Evolutionary conservation across 2,797 vertebrate genomes (phyloP), one percentile per base, ranked within the genome.

Genomic region (Acanthis flammea): DNA sequence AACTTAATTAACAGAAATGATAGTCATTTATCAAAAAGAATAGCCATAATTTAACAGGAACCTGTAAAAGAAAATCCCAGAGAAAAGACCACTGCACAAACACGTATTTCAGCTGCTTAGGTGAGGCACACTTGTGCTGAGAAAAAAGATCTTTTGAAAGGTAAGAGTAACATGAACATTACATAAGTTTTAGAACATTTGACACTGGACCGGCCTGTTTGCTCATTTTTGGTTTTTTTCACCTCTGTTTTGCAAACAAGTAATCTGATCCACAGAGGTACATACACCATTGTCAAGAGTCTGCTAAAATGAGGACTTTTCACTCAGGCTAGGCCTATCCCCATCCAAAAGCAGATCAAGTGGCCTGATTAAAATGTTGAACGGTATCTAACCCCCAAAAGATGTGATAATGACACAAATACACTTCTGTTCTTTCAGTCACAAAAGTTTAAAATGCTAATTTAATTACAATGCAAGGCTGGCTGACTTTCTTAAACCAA

Each of bases 391-490:
- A 93, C 33, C 47, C 70, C 21, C 3, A 51, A 80, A 91, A 88
- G 83, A 90, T 53, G 75, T 58, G 82, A 94, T 90, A 96, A 94
- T 87, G 82, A 62, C 55, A 96, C 88, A 97, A 97, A 96, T 82
- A 88, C 1, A 0, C 71, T 85, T 57, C 79, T 95, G 87, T 95
- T 88, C 88, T 30, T 90, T 30, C 85, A 76, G 77, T 55, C 70
- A 73, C 58, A 73, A 37, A 94, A 83, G 58, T 93, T 95, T 86
- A 57, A 93, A 97, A 94, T 50, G 54, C 48, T 90, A 75, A 97
- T 91, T 92, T 82, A 78, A 97, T 96, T 97, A 97, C 74, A 51
- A 18, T 25, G 65, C 89, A 86, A 96, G 83, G 70, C 50, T 83
- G 89, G 86, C 78, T 88, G 62, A 60, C 85, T 94, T 95, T 97